These are phyloP conservation scores for Teinopalpus imperialis DNA, from an alignment of 2,888 invertebrate genomes.

Conservation along the genomic window DNA sequence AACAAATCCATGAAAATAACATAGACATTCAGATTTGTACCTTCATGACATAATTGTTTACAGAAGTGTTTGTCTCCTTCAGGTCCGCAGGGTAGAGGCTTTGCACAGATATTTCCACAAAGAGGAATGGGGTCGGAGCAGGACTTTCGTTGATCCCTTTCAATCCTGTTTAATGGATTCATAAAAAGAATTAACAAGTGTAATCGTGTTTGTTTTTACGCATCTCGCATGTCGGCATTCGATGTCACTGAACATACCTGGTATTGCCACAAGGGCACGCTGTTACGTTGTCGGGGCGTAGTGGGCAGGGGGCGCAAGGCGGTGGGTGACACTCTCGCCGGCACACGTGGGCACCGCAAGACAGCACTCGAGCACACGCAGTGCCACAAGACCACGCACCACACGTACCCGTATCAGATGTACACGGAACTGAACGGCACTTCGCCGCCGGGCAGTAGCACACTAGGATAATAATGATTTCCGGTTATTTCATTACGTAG, in stretches of 20 bases:
- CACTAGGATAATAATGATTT: constrained; percentile 44
- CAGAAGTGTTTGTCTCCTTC: constrained; percentile 85
- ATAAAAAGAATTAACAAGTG: no score
- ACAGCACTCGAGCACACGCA: constrained; percentile 89
- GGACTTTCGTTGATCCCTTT: constrained; percentile 76
- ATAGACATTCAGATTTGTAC: no score
- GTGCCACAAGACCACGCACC: constrained; percentile 84
- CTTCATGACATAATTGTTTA: constrained; percentile 84
- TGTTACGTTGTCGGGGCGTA: constrained; percentile 47
- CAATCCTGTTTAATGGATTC: constrained; percentile 42
- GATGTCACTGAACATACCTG: constrained; percentile 47
- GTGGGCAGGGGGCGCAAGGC: constrained; percentile 87
- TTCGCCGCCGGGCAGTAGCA: constrained; percentile 60
- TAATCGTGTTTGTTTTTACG: no score
- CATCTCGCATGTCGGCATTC: no score
- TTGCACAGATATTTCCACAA: constrained; percentile 87
- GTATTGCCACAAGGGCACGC: constrained; percentile 68
- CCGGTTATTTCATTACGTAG: no score
- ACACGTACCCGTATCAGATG: constrained; percentile 33
- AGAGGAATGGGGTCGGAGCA: constrained; percentile 92
- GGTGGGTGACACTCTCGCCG: constrained; percentile 93
- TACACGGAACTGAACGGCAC: constrained; percentile 53
- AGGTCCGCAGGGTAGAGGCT: constrained; percentile 86
- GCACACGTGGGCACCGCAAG: constrained; percentile 95
- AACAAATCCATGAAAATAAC: no score